Evolutionary conservation across 2,888 invertebrate genomes (phyloP).

Genomic region (Ectemnius lituratus): DNA sequence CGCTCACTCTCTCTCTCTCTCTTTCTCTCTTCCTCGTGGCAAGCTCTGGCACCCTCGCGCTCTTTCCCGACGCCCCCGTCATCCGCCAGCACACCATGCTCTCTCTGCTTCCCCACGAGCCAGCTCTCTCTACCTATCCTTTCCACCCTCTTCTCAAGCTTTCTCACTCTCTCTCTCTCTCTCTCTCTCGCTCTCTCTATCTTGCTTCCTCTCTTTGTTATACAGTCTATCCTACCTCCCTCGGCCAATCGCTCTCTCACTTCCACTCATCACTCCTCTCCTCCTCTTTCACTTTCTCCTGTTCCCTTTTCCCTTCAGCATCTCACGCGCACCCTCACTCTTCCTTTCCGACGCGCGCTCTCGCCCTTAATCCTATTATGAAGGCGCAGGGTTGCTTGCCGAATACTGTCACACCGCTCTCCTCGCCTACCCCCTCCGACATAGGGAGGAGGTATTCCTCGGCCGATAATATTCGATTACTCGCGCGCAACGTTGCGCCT

Average conservation of each 20-base stretch:
- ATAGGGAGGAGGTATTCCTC: constrained; percentile 58
- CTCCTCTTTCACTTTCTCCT: constrained; percentile 4
- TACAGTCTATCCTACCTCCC: neutral
- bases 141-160: constrained; percentile 31
- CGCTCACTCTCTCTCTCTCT: constrained; percentile 27
- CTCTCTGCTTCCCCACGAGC: constrained; percentile 38
- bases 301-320: constrained; percentile 27
- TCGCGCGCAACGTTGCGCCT: constrained; percentile 35
- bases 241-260: constrained; percentile 3
- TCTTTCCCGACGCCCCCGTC: constrained; percentile 56
- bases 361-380: constrained; percentile 42
- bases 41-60: constrained; percentile 12
- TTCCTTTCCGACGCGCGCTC: constrained; percentile 35
- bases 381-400: constrained; percentile 47
- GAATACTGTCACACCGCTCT: constrained; percentile 69
- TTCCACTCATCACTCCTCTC: constrained; percentile 49
- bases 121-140: constrained; percentile 30
- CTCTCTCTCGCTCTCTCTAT: constrained; percentile 19
- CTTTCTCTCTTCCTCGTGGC: constrained; percentile 42
- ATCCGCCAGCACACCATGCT: constrained; percentile 58
- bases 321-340: constrained; percentile 44
- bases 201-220: constrained; percentile 14
- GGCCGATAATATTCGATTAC: constrained; percentile 48
- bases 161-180: constrained; percentile 24
- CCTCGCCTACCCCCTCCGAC: constrained; percentile 74